Evolutionary conservation across 2,888 invertebrate genomes (phyloP).

Genomic region (Yponomeuta cagnagella): DNA sequence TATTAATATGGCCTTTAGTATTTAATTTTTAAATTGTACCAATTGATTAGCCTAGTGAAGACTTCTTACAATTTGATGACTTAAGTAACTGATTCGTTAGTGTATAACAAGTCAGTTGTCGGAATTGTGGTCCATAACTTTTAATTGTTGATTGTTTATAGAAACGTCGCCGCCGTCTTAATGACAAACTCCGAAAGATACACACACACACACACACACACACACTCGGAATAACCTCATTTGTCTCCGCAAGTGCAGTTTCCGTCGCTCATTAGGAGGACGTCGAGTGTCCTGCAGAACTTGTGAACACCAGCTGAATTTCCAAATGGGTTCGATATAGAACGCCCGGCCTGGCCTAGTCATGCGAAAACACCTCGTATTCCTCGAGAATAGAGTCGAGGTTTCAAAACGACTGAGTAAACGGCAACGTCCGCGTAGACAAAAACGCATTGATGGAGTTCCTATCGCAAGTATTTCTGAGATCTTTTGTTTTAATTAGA

Average conservation of each 20-base stretch:
- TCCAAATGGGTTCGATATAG: slow-evolving; percentile 23
- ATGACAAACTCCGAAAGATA: slow-evolving; percentile 7
- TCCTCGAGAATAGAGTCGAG: neutral
- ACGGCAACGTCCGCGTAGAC: neutral
- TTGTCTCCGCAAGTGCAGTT: slow-evolving; percentile 24
- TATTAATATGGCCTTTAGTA: too few relatives aligned
- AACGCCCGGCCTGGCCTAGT: neutral
- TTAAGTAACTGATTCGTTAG: too few relatives aligned
- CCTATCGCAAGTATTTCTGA: neutral
- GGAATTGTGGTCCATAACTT: neutral
- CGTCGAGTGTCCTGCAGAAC: slow-evolving; percentile 29
- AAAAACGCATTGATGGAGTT: neutral
- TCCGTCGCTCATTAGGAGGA: slow-evolving; percentile 39
- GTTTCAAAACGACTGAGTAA: neutral
- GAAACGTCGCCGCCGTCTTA: slow-evolving; percentile 1
- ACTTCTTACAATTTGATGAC: too few relatives aligned
- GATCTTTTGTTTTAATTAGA: neutral
- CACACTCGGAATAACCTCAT: slow-evolving; percentile 31
- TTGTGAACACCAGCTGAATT: slow-evolving; percentile 33
- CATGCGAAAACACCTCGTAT: neutral
- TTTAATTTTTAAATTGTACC: too few relatives aligned
- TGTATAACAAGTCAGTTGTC: neutral
- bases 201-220: slow-evolving; percentile 18
- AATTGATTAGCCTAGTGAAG: too few relatives aligned
- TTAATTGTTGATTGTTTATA: slow-evolving; percentile 9